phyloP scores from a whole-genome alignment of 1,140 invertebrate genomes.

The Rhopalosiphum maidis region DNA sequence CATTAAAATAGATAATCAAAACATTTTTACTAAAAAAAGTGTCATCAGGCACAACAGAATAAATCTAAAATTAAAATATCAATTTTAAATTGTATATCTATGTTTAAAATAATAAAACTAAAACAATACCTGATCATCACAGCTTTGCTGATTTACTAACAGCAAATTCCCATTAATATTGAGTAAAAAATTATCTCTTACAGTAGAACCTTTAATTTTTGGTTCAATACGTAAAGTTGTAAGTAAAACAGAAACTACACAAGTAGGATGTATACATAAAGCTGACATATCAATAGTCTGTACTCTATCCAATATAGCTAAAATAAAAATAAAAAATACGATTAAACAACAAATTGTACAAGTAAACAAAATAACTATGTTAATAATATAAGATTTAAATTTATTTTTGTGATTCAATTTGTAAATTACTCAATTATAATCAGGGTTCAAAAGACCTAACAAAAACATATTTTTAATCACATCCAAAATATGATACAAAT shows the following conservation, averaged over 20 bases:
- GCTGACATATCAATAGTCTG: constrained; percentile 91
- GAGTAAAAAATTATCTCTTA: constrained; percentile 76
- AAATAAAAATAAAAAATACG: neutral
- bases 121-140: constrained; percentile 60
- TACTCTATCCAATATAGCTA: constrained; percentile 69
- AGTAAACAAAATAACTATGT: neutral
- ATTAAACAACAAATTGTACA: neutral
- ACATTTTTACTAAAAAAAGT: too few relatives aligned
- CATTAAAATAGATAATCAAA: too few relatives aligned
- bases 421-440: neutral
- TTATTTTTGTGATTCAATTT: neutral
- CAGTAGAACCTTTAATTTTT: constrained; percentile 64
- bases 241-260: constrained; percentile 90
- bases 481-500: too few relatives aligned
- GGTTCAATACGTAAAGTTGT: constrained; percentile 79
- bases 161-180: constrained; percentile 93
- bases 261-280: constrained; percentile 93
- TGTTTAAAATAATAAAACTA: constrained; percentile 4
- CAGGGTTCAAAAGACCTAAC: too few relatives aligned
- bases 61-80: neutral
- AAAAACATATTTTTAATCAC: too few relatives aligned
- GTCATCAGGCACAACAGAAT: too few relatives aligned
- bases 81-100: neutral
- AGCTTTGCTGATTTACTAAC: constrained; percentile 87
- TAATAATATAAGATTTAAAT: neutral